Evolutionary conservation across 1,140 invertebrate genomes (phyloP), one percentile per base, ranked within the genome.

Genomic region (Monochamus saltuarius): DNA sequence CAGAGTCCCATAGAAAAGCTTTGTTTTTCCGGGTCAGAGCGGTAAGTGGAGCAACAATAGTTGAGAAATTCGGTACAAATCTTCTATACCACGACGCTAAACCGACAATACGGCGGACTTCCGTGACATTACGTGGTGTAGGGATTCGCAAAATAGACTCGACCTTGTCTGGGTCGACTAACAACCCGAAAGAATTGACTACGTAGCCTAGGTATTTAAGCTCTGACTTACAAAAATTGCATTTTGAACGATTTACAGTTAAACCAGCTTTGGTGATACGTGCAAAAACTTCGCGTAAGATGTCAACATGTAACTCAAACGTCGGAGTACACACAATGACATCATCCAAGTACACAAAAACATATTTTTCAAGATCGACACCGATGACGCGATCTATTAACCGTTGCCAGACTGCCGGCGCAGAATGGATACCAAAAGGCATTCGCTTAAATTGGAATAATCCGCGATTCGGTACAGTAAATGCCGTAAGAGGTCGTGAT

Each of bases 31-130:
- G 59, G 2, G 61, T 16, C 3, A 68, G 45, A 2, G 40, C 34
- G 7, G 70, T 71, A 1, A 79, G 39, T 0, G 50, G 49, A 17
- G 53, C 14, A 8, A 75, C 68, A 36, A 74, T 65, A 60, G 66
- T 56, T 0, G 73, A 59, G 56, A 75, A 80, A 42, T 71, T 43
- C 0, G 59, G 62, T 2, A 81, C 61, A 66, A 78, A 80, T 36
- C 71, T 52, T n/a, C n/a, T n/a, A n/a, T n/a, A n/a, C 22, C 76
- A 82, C 1, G 72, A 68, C 1, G 69, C 64, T 29, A 82, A 62
- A 2, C 82, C 81, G 0, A 82, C 39, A 60, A 84, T 82, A 22
- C 68, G 17, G 42, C 76, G 59, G 0, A 82, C 29, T 39, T 79
- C 70, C 11, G 49, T 29, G 22, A 52, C 16, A 34, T 34, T 52